Conservation (phyloP, 2,797 vertebrate species). For the Graptemys geographica region DNA sequence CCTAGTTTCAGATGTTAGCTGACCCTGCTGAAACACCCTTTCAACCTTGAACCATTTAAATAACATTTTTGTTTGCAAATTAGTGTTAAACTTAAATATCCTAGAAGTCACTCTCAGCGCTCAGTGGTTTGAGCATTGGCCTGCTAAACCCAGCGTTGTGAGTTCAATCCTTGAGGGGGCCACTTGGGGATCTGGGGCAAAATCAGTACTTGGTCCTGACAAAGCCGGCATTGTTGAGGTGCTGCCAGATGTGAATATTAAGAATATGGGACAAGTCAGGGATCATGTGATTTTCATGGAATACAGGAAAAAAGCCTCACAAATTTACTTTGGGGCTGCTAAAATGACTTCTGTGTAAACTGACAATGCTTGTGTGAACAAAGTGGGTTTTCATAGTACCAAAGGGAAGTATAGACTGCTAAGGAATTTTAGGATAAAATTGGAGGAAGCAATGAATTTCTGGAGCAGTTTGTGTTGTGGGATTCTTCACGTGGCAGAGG, state of each 20-base stretch:
- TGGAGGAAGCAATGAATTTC: background rate
- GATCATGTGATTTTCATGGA: background rate
- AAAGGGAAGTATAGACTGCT: background rate
- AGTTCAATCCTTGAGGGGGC: too few species aligned
- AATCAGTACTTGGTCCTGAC: background rate
- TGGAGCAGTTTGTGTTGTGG: background rate
- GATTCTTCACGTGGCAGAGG: background rate
- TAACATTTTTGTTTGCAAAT: background rate
- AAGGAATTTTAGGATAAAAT: background rate
- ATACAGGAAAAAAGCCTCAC: background rate
- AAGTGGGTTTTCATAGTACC: background rate
- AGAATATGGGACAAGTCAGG: background rate
- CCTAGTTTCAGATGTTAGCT: background rate
- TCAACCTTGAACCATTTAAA: background rate
- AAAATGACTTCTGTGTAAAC: background rate
- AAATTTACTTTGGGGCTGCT: background rate
- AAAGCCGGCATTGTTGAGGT: background rate
- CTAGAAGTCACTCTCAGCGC: background rate
- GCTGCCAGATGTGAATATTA: background rate
- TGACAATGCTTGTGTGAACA: background rate
- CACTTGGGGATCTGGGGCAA: too few species aligned
- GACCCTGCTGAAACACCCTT: constrained; percentile 11
- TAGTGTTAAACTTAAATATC: background rate
- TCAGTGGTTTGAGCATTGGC: too few species aligned
- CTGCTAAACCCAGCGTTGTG: too few species aligned